Evolutionary conservation across 2,888 invertebrate genomes (phyloP).

Genomic region (Rhimphoctona megacephalus): DNA sequence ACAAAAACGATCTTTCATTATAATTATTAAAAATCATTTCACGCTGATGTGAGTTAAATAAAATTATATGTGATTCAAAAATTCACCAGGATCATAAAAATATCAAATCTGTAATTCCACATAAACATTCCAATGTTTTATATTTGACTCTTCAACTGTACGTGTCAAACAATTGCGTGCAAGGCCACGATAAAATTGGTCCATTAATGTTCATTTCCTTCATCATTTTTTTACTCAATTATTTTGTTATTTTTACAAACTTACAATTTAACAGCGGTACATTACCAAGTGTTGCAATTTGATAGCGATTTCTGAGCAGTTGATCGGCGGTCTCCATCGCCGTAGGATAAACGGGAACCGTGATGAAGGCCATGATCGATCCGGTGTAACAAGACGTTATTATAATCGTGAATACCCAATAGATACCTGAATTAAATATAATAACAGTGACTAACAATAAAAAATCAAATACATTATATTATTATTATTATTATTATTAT

Average conservation of each 20-base stretch:
- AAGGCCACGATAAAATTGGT: background rate
- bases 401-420: slow-evolving; percentile 95
- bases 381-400: slow-evolving; percentile 94
- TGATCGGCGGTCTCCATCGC: slow-evolving; percentile 90
- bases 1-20: background rate
- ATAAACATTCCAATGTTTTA: background rate
- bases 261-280: slow-evolving; percentile 45
- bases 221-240: background rate
- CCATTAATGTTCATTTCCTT: background rate
- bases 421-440: slow-evolving; percentile 87
- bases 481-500: slow-evolving; percentile 33
- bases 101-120: background rate
- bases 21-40: background rate
- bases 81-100: background rate
- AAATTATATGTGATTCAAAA: background rate
- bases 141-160: background rate
- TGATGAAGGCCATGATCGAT: slow-evolving; percentile 94
- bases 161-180: background rate
- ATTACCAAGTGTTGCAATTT: slow-evolving; percentile 91
- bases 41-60: background rate
- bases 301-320: slow-evolving; percentile 88
- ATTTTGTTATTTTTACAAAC: background rate
- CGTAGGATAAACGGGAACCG: slow-evolving; percentile 91
- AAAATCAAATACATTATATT: background rate
- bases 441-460: slow-evolving; percentile 17